These are phyloP conservation scores for Eulacestoma nigropectus DNA, from an alignment of 2,113 vertebrate species.

Conservation along the genomic window DNA sequence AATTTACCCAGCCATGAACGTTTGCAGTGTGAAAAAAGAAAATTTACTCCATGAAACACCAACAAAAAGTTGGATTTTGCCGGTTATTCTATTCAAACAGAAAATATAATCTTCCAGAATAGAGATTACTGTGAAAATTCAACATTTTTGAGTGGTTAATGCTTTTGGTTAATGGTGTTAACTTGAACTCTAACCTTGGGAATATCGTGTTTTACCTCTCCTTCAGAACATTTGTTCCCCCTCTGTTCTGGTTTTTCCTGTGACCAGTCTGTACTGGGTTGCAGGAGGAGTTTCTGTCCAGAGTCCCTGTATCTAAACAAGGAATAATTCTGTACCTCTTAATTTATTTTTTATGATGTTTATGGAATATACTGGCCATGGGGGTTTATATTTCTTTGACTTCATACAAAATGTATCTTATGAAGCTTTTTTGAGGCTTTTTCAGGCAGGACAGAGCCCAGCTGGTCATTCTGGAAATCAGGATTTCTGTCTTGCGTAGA, in stretches of 20 bases:
- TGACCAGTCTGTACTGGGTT: rapidly evolving
- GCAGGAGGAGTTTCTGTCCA: neutral
- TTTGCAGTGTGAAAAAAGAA: neutral
- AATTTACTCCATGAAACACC: neutral
- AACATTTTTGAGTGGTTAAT: neutral
- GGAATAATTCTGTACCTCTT: neutral
- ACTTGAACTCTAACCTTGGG: neutral
- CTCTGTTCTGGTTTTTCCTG: neutral
- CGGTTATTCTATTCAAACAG: neutral
- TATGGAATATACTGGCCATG: neutral
- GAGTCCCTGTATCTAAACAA: neutral
- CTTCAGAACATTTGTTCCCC: neutral
- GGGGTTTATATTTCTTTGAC: neutral
- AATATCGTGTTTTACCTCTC: neutral
- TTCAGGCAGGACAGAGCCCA: neutral
- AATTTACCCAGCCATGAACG: neutral
- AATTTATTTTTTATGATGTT: neutral
- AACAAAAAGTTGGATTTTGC: neutral
- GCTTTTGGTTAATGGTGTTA: neutral
- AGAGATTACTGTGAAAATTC: neutral
- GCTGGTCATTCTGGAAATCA: neutral
- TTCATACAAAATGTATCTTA: neutral
- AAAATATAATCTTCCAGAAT: neutral
- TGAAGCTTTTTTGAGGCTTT: neutral
- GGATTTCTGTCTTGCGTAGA: neutral